Evolutionary conservation across 2,888 invertebrate genomes (phyloP).

Genomic region (Pherbina coryleti): DNA sequence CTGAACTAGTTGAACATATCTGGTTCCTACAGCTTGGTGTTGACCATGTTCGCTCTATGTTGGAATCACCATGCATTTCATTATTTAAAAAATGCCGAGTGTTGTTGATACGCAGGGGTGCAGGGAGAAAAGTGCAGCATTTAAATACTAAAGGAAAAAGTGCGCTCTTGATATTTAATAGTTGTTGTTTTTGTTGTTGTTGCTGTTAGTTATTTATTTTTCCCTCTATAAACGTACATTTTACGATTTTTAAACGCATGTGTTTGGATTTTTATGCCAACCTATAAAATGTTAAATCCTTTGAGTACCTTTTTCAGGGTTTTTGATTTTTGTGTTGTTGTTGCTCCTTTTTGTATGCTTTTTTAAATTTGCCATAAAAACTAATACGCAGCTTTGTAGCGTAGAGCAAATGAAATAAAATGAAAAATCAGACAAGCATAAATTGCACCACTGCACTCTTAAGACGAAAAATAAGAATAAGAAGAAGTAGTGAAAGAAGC

Average conservation of each 20-base stretch:
- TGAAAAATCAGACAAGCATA: constrained; percentile 21
- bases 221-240: constrained; percentile 36
- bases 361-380: constrained; percentile 6
- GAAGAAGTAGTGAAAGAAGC: not conserved
- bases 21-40: not conserved
- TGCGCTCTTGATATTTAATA: constrained; percentile 43
- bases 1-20: constrained; percentile 15
- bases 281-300: constrained; percentile 35
- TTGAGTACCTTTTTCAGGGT: constrained; percentile 5
- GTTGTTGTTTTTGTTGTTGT: constrained; percentile 34
- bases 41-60: constrained; percentile 11
- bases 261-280: constrained; percentile 33
- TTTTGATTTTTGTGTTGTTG: too few species aligned
- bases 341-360: not conserved
- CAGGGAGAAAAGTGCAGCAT: not conserved
- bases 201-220: constrained; percentile 31
- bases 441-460: not conserved
- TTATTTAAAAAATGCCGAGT: not conserved
- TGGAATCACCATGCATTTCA: not conserved
- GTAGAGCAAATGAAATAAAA: not conserved
- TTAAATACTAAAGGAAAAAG: constrained; percentile 44
- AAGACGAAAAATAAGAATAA: not conserved
- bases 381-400: constrained; percentile 7
- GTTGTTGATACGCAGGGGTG: not conserved
- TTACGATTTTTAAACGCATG: constrained; percentile 42